A percentile compares a stretch with the other conserved stretches of the same genome.
Conservation (phyloP, 2,797 vertebrate genomes). For the Delichon dasypus region DNA sequence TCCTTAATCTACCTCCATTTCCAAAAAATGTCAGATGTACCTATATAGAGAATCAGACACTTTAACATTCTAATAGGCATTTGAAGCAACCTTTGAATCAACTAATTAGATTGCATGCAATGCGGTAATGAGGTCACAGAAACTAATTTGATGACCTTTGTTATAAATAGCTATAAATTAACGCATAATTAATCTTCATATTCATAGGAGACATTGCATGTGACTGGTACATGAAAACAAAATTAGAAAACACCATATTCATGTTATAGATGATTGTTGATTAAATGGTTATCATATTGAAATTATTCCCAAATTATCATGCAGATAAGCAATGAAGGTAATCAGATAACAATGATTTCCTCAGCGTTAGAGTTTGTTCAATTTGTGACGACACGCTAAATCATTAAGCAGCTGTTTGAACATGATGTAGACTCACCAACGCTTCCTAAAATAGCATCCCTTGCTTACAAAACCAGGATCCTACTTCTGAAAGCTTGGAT, state of each 20-base stretch:
- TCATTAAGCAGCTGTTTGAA: not conserved
- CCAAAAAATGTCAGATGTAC: not conserved
- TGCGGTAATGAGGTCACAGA: constrained; percentile 29
- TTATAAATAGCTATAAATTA: constrained; percentile 48
- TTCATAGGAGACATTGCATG: not conserved
- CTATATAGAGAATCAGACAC: not conserved
- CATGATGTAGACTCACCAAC: not conserved
- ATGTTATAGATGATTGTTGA: not conserved
- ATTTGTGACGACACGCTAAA: not conserved
- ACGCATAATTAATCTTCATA: constrained; percentile 14
- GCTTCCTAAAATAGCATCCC: not conserved
- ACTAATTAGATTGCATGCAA: constrained; percentile 36
- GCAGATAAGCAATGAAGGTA: not conserved
- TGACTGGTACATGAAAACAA: not conserved
- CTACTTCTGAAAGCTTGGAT: not conserved
- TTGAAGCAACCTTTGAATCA: not conserved
- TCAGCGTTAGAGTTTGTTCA: not conserved
- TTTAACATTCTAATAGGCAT: not conserved
- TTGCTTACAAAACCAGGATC: not conserved
- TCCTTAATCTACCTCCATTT: not conserved
- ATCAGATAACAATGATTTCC: constrained; percentile 19
- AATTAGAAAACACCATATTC: constrained; percentile 10
- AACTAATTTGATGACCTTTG: constrained; percentile 43
- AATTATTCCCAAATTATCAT: constrained; percentile 1
- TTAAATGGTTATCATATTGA: not conserved